phyloP scores from a whole-genome alignment of 2,113 vertebrate species.

The Notothenia coriiceps region DNA sequence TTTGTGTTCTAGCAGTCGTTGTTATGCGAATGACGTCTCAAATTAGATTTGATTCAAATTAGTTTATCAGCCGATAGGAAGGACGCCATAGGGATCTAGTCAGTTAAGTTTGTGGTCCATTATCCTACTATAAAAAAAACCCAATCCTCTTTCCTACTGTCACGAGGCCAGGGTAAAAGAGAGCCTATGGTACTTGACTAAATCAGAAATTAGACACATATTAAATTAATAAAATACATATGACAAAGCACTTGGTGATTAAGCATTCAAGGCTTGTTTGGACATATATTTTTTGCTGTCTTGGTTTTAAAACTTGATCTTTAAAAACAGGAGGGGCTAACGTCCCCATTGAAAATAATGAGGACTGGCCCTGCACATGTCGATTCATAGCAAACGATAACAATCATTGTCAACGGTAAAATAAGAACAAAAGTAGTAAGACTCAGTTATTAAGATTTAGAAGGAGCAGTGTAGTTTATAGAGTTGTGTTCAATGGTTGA shows the following conservation, averaged over 20 bases:
- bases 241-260: slow-evolving; percentile 81
- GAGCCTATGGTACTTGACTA: slow-evolving; percentile 1
- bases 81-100: background rate
- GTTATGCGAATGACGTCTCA: background rate
- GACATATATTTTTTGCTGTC: slow-evolving; percentile 41
- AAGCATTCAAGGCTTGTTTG: slow-evolving; percentile 66
- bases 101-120: slow-evolving; percentile 32
- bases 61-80: background rate
- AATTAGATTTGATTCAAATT: background rate
- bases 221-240: slow-evolving; percentile 41
- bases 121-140: slow-evolving; percentile 12
- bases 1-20: background rate
- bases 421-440: slow-evolving; percentile 57
- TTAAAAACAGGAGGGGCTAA: slow-evolving; percentile 65
- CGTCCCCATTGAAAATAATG: slow-evolving; percentile 99
- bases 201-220: slow-evolving; percentile 29
- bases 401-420: slow-evolving; percentile 60
- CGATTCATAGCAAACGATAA: slow-evolving; percentile 69
- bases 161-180: slow-evolving; percentile 9
- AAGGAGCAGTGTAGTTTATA: slow-evolving; percentile 36
- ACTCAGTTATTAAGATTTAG: slow-evolving; percentile 63
- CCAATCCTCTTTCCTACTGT: slow-evolving; percentile 6
- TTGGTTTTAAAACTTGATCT: slow-evolving; percentile 68
- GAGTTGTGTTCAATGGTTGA: slow-evolving; percentile 28
- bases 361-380: slow-evolving; percentile 85